These are phyloP conservation scores for Basileuterus tristriatus DNA, from an alignment of 2,797 vertebrate genomes.

Conservation along the genomic window DNA sequence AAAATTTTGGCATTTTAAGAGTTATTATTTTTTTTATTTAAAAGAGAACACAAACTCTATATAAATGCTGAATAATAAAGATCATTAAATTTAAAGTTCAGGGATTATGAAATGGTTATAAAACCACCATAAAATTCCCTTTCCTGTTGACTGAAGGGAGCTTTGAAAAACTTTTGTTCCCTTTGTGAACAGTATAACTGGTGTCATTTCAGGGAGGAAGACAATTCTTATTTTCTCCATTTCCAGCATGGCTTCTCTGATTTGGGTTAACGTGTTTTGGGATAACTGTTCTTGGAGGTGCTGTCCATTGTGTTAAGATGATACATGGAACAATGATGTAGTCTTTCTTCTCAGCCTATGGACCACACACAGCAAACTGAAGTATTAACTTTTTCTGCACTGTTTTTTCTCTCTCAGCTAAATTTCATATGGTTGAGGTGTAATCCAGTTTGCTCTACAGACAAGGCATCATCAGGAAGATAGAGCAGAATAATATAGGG, in stretches of 20 bases:
- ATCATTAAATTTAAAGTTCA: background rate
- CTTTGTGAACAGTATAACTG: background rate
- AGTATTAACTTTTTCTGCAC: background rate
- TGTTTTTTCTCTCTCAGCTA: background rate
- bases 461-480: background rate
- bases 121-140: background rate
- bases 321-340: background rate
- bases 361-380: background rate
- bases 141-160: background rate
- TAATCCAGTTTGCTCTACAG: background rate
- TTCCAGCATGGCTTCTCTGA: background rate
- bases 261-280: background rate
- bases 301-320: background rate
- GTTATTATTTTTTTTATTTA: rapidly evolving
- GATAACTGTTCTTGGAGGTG: background rate
- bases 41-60: background rate
- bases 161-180: background rate
- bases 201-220: background rate
- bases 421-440: background rate
- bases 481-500: background rate
- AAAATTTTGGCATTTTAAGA: background rate
- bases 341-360: background rate
- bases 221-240: background rate
- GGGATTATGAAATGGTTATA: background rate
- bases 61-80: background rate